Evolutionary conservation across 2,888 invertebrate genomes (phyloP), one percentile per base, ranked within the genome.

Genomic region (Hydroisotoma schaefferi): DNA sequence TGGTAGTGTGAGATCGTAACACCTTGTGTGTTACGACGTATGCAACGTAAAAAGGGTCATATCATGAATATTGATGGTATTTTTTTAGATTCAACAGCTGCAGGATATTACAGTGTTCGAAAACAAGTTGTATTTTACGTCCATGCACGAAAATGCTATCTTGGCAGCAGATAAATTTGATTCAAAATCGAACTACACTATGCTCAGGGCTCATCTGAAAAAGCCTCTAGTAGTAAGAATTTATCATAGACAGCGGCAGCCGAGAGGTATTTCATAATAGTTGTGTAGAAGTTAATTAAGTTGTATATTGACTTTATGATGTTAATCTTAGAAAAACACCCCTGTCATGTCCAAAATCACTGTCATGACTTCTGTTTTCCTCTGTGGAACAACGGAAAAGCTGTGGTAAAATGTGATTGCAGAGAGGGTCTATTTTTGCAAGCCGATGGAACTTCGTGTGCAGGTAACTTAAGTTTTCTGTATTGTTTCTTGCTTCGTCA

Each of bases 361-460:
- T 90, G 90, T 80, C 83, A 83, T 71, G 89, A 90, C 77, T 79
- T 90, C 65, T 90, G 90, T 78, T 79, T 89, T 63, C 82, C 88
- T 46, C 61, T 75, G n/a, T 86, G 83, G 81, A 80, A 80, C 48
- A 74, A 76, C n/a, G 74, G 75, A 23, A 76, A 76, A 33, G 81
- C 83, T 1, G 75, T 81, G 67, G 83, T 84, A 1, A 60, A 63
- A 29, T 68, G 68, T 43, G 57, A 59, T 8, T 71, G 71, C 47
- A 25, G 66, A 18, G 71, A 71, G 56, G 69, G 71, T 0, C 69
- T 33, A 28, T 28, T 56, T 55, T 37, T 71, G 1, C 47, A 59
- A 8, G 2, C 15, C 1, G 63, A 68, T 25, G 57, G 55, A 2
- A 52, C 49, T 26, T 46, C 48, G 2, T 68, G 68, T 27, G 25